Percentiles rank a stretch among this genome's conserved stretches.
Conservation (phyloP, 2,113 vertebrate species). For the Eurypyga helias region DNA sequence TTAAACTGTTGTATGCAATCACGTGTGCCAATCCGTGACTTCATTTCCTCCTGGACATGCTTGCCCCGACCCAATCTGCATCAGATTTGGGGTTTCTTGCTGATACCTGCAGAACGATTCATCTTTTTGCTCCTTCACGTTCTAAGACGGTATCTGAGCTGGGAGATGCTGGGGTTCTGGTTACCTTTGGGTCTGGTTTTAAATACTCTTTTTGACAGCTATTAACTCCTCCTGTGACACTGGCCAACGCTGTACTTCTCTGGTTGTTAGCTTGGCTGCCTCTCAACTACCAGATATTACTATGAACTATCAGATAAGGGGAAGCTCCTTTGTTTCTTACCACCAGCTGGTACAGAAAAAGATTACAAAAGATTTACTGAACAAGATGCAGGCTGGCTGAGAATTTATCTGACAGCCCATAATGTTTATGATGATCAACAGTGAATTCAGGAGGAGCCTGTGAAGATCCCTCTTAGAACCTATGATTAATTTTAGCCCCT, state of each 20-base stretch:
- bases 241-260: background rate
- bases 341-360: background rate
- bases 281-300: background rate
- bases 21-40: background rate
- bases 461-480: background rate
- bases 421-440: background rate
- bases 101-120: background rate
- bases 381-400: background rate
- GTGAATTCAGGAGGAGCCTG: background rate
- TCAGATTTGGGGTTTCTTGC: accelerated
- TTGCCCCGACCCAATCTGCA: background rate
- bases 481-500: background rate
- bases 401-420: background rate
- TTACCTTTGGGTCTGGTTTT: background rate
- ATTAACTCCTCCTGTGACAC: background rate
- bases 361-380: background rate
- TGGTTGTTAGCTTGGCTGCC: background rate
- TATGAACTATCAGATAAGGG: background rate
- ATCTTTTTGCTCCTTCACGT: background rate
- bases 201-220: background rate
- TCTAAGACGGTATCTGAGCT: background rate
- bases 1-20: background rate
- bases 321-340: background rate
- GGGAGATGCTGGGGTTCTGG: background rate
- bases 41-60: background rate